Evolutionary conservation across 2,888 invertebrate genomes (phyloP).

Genomic region (Ichneumon xanthorius): DNA sequence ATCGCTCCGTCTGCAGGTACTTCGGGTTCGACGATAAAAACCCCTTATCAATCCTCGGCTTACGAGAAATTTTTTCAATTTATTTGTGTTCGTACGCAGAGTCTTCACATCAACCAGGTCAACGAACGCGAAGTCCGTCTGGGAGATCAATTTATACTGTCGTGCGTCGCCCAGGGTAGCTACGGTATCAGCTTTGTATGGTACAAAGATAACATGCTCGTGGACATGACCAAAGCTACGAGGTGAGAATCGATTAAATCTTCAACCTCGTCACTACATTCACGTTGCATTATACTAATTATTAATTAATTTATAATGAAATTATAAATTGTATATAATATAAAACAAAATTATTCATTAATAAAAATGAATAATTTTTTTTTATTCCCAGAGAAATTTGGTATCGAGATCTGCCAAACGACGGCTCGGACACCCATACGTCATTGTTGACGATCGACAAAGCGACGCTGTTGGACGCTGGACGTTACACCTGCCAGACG

Average conservation of each 20-base stretch:
- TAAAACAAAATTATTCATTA: background rate
- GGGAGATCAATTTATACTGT: slow-evolving; percentile 91
- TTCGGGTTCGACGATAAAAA: slow-evolving; percentile 64
- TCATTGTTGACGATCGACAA: slow-evolving; percentile 91
- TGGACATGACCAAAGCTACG: slow-evolving; percentile 91
- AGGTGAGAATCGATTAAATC: slow-evolving; percentile 86
- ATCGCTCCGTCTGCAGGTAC: slow-evolving; percentile 89
- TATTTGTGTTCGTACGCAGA: slow-evolving; percentile 73
- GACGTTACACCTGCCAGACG: slow-evolving; percentile 93
- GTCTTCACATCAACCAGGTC: slow-evolving; percentile 80
- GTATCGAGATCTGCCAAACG: slow-evolving; percentile 84
- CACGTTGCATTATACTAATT: background rate
- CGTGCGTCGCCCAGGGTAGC: slow-evolving; percentile 92
- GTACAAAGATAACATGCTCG: slow-evolving; percentile 92
- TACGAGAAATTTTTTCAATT: background rate
- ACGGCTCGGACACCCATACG: slow-evolving; percentile 87
- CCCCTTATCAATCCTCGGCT: background rate
- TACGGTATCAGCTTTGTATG: slow-evolving; percentile 91
- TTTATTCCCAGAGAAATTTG: slow-evolving; percentile 80
- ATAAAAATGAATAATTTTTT: background rate
- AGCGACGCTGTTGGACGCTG: slow-evolving; percentile 90
- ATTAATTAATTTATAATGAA: no score
- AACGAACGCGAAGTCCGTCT: slow-evolving; percentile 87
- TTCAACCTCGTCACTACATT: background rate
- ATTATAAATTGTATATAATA: no score